Conservation (phyloP, 2,113 vertebrate genomes). For the Podiceps cristatus region DNA sequence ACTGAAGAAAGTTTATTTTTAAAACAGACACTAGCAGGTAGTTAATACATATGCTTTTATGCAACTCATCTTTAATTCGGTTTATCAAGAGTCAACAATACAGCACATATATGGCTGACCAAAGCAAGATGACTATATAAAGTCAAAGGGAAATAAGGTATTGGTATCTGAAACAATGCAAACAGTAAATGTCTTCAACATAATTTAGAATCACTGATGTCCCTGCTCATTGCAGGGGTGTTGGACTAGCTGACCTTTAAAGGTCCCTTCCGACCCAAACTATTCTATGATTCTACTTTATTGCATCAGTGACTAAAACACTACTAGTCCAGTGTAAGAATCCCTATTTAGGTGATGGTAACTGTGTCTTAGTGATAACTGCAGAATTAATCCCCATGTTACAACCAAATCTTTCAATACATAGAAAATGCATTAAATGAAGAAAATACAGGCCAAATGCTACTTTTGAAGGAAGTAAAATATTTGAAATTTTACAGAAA, state of each 20-base stretch:
- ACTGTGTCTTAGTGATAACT: not conserved
- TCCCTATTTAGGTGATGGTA: not conserved
- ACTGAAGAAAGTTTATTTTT: conserved; percentile 31
- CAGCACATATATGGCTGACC: not conserved
- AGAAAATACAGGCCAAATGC: not conserved
- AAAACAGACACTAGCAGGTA: not conserved
- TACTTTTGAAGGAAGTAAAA: not conserved
- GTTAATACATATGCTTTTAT: not conserved
- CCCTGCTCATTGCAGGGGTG: too few relatives aligned
- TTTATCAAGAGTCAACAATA: not conserved
- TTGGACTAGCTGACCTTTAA: too few relatives aligned
- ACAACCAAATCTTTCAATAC: not conserved
- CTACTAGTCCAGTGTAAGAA: not conserved
- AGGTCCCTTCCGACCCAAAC: too few relatives aligned
- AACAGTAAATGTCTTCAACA: not conserved
- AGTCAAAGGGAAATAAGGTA: not conserved
- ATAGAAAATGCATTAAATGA: not conserved
- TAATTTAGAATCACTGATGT: not conserved
- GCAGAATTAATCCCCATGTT: not conserved
- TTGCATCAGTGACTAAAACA: not conserved
- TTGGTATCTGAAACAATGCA: not conserved
- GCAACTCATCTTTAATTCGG: not conserved
- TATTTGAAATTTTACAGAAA: not conserved
- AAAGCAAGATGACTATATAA: not conserved
- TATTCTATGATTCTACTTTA: not conserved